phyloP scores from a whole-genome alignment of 2,113 vertebrate species.

The Lophura nycthemera region DNA sequence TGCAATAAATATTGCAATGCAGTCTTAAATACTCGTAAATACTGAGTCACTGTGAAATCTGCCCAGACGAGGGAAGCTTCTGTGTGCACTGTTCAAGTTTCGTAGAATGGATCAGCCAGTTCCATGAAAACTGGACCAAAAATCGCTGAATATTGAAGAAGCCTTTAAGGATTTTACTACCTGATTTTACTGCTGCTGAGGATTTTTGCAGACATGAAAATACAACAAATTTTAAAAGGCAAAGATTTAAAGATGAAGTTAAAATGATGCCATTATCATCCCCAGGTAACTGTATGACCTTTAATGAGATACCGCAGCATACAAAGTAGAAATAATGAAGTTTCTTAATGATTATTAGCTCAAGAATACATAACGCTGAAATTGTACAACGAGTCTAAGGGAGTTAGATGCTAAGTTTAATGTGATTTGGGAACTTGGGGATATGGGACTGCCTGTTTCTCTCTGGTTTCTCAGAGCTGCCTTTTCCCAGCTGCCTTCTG shows the following conservation, averaged over 20 bases:
- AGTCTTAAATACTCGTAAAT: not conserved
- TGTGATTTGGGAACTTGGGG: not conserved
- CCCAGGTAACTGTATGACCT: not conserved
- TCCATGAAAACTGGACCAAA: not conserved
- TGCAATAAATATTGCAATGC: not conserved
- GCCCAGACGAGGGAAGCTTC: not conserved
- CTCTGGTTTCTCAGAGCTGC: not conserved
- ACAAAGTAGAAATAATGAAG: constrained; percentile 12
- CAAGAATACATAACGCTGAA: not conserved
- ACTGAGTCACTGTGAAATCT: not conserved
- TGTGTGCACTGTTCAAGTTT: not conserved
- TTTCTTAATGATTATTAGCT: constrained; percentile 6
- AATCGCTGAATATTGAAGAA: not conserved
- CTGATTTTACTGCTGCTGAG: not conserved
- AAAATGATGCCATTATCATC: not conserved
- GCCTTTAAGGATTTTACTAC: not conserved
- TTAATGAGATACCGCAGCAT: not conserved
- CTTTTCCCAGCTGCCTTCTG: not conserved
- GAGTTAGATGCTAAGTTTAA: not conserved
- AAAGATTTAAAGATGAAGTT: not conserved
- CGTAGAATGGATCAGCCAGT: not conserved
- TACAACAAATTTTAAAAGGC: not conserved
- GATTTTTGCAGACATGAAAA: not conserved
- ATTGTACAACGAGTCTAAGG: not conserved
- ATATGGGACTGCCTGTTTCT: not conserved